Evolutionary conservation across 2,797 vertebrate species (phyloP), one percentile per base, ranked within the genome.

Genomic region (Schizopygopsis malacanthus): DNA sequence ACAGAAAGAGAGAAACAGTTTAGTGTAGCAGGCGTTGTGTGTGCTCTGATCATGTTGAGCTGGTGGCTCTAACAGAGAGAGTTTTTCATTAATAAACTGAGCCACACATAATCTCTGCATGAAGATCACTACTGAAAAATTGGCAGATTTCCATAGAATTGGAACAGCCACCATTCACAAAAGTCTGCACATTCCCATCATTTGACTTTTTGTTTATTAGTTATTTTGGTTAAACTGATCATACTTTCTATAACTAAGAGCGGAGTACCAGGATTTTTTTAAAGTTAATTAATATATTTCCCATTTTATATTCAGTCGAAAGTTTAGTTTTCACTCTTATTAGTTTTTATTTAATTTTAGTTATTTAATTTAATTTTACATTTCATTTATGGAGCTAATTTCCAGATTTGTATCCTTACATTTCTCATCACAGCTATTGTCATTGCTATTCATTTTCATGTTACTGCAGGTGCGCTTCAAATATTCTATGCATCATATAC

Each of bases 1-100:
- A 81, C 52, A 63, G 82, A 83, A 43, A 50, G 80, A 73, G 76
- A 85, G 86, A 88, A 79, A 87, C 50, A 73, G 69, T 82, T 70
- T 71, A 70, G 6, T 70, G 50, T 37, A 54, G 20, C 33, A 70
- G 67, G 25, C 43, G 61, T 80, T 80, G 33, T 47, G 41, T 50
- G 61, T 50, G 25, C 43, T 33, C 41, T 2, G 59, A 80, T 80
- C 47, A 43, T 82, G 65, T 83, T 91, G 85, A 89, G 88, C 85
- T 85, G 75, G 79, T 76, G 65, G 69, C 39, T 73, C 72, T 11
- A 82, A 69, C 70, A 79, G 61, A 47, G 78, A 28, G 1, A 45
- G 45, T 33, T 75, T 50, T 25, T 20, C 78, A 67, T 67, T 80
- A 50, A 80, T 80, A 67, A 37, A 47, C 43, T 33, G 25, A 63